These are phyloP conservation scores for Teleogryllus oceanicus DNA, from an alignment of 2,888 invertebrate species.

Conservation along the genomic window DNA sequence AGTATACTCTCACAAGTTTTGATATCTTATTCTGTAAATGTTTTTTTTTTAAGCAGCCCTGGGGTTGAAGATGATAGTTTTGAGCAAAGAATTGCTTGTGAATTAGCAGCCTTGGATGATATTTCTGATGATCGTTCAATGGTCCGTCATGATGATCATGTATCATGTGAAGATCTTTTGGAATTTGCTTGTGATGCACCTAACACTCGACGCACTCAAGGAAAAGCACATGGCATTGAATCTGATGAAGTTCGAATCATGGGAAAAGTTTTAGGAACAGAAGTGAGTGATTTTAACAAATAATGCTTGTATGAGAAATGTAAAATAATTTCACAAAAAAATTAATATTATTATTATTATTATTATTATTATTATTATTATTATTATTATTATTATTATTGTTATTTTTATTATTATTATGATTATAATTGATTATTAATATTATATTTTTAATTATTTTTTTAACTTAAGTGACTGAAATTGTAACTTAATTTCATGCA, in stretches of 20 bases:
- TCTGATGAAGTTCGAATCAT: conserved; percentile 90
- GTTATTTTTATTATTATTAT: not conserved
- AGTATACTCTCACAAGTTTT: not conserved
- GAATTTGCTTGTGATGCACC: conserved; percentile 84
- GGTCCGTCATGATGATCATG: conserved; percentile 45
- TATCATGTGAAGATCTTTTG: conserved; percentile 85
- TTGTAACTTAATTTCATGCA: conserved; percentile 42
- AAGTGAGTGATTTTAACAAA: conserved; percentile 50
- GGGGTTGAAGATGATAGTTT: conserved; percentile 48
- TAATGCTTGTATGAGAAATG: conserved; percentile 20
- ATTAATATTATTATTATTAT: not conserved
- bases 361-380: not conserved
- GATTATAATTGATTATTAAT: too few relatives aligned
- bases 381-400: not conserved
- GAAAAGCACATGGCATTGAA: conserved; percentile 68
- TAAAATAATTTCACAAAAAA: not conserved
- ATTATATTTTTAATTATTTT: not conserved
- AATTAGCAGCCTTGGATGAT: conserved; percentile 59
- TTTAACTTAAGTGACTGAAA: not conserved
- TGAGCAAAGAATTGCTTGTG: conserved; percentile 60
- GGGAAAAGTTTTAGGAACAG: conserved; percentile 77
- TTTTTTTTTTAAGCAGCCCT: not conserved
- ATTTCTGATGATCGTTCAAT: conserved; percentile 49
- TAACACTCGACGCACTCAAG: conserved; percentile 58
- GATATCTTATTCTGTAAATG: not conserved